Evolutionary conservation across 2,888 invertebrate species (phyloP).

Genomic region (Zygaena filipendulae): DNA sequence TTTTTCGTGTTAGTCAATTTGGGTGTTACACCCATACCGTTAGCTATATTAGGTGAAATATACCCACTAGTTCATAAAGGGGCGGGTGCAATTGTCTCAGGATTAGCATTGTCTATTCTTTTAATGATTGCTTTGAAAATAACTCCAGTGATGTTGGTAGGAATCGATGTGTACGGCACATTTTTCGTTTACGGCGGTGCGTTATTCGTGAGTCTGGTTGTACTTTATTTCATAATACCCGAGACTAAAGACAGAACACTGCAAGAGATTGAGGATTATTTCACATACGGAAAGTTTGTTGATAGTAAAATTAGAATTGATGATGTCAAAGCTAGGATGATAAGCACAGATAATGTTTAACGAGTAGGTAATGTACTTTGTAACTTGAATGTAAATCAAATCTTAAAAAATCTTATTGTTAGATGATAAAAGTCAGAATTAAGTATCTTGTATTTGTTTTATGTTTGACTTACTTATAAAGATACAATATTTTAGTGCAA

Average conservation of each 20-base stretch:
- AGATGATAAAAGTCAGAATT: too few species aligned
- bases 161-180: conserved; percentile 32
- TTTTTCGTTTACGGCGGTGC: conserved; percentile 32
- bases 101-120: conserved; percentile 24
- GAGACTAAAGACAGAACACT: conserved; percentile 28
- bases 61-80: conserved; percentile 38
- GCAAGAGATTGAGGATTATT: conserved; percentile 27
- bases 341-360: too few species aligned
- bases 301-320: too few species aligned
- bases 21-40: conserved; percentile 39
- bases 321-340: too few species aligned
- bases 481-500: too few species aligned
- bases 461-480: too few species aligned
- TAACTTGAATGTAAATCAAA: too few species aligned
- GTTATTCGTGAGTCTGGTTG: conserved; percentile 18
- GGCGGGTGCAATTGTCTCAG: conserved; percentile 26
- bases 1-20: conserved; percentile 38
- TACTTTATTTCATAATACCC: conserved; percentile 22
- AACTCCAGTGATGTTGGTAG: conserved; percentile 27
- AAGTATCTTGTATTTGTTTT: too few species aligned
- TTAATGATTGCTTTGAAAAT: conserved; percentile 29
- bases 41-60: conserved; percentile 39
- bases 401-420: too few species aligned
- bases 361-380: too few species aligned
- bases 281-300: too few species aligned